A percentile compares a stretch with the other conserved stretches of the same genome.
Conservation (phyloP, 1,140 invertebrate species). For the Pseudomyrmex pallidus region DNA sequence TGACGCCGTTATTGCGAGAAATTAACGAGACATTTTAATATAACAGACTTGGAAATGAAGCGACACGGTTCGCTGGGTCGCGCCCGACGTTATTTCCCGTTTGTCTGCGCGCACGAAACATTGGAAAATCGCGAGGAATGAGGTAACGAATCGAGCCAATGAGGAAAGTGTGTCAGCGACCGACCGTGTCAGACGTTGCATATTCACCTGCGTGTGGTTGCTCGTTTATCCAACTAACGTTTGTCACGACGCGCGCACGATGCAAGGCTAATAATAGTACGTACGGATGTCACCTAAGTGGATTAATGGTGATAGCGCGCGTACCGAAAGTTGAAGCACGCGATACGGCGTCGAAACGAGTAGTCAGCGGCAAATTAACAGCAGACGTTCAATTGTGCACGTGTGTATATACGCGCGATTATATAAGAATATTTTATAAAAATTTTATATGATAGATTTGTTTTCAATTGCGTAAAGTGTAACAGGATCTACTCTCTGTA, state of each 20-base stretch:
- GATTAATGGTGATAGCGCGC: conserved; percentile 52
- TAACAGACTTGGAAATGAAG: conserved; percentile 26
- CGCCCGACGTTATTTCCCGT: not conserved
- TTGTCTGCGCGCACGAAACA: conserved; percentile 26
- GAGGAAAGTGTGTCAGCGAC: conserved; percentile 83
- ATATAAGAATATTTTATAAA: not conserved
- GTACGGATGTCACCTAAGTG: conserved; percentile 37
- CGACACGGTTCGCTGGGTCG: conserved; percentile 38
- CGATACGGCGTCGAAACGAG: not conserved
- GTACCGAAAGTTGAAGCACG: conserved; percentile 16
- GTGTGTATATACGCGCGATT: too few relatives aligned
- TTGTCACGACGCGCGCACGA: conserved; percentile 22
- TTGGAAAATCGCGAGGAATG: conserved; percentile 72
- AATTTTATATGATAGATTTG: not conserved
- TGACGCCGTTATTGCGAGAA: conserved; percentile 18
- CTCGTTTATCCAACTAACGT: conserved; percentile 50
- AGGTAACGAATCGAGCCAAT: conserved; percentile 74
- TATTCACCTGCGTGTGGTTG: conserved; percentile 57
- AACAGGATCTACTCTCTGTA: not conserved
- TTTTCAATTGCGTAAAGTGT: not conserved
- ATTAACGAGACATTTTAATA: conserved; percentile 34
- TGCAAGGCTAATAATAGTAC: conserved; percentile 35
- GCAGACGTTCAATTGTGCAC: not conserved
- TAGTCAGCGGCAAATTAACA: not conserved
- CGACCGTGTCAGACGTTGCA: conserved; percentile 70